Base-by-base conservation (phyloP, 2,888 invertebrate genomes). In the Pristionchus fissidentatus region DNA sequence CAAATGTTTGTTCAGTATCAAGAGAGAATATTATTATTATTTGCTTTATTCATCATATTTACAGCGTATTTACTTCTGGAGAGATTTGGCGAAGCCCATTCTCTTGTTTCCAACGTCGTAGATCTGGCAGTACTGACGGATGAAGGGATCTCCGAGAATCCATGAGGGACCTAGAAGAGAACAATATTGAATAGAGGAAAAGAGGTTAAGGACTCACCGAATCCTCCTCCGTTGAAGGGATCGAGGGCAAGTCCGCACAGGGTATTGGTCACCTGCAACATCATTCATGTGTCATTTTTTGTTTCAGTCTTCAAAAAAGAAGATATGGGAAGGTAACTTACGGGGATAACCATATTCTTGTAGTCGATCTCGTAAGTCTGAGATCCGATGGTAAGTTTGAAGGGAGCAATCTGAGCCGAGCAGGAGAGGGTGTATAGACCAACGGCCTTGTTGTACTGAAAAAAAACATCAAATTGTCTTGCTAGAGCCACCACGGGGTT, bases 71-170 rank as follows among this genome's bases (percentile, higher is more conserved):
- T 35, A 73, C 7, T 46, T 73, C 73, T 73, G 46, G 26, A 73
- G 73, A 0, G 89, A 86, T 41, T 26, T 41, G 66, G 88, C 86
- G 83, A 90, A 89, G 35, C 90, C 88, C 83, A 89, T 87, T 32
- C 84, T 86, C 84, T 88, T 85, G 43, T 86, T 43, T 82, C 88
- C 89, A 78, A 89, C 84, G 81, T 90, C 88, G 85, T 89, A 86
- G 84, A 88, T 80, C 62, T 88, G 85, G 84, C 89, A 90, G 85
- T 86, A 90, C 80, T 87, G 85, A 52, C 88, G 85, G 86, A 88
- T 87, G 84, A 85, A 88, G 77, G 88, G 87, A 81, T 87, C 87
- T 84, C 88, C 88, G 49, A 88, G 84, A 57, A 87, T 86, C 87
- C 87, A 88, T 57, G 85, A 79, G 81, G 87, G 87, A 62, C 66